A percentile compares a stretch with the other conserved stretches of the same genome.
Evolutionary conservation across 1,140 invertebrate species (phyloP).

Genomic region (Drosophila lowei): DNA sequence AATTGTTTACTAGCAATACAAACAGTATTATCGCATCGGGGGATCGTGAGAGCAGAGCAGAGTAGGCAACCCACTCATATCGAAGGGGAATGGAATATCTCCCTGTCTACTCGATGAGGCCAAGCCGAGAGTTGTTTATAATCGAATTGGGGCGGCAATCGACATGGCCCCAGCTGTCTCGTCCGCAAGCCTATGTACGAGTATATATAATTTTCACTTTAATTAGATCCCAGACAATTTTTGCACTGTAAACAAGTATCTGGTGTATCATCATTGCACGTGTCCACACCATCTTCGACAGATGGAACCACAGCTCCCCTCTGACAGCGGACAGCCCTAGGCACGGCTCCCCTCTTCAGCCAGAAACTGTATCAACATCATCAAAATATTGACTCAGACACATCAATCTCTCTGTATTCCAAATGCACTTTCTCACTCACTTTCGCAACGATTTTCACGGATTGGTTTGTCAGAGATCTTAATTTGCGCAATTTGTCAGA

Average conservation of each 20-base stretch:
- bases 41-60: slow-evolving; percentile 2
- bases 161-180: slow-evolving; percentile 23
- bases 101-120: too few relatives aligned
- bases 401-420: neutral
- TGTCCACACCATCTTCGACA: too few relatives aligned
- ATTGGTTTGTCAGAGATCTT: slow-evolving; percentile 33
- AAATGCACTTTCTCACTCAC: slow-evolving; percentile 29
- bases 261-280: neutral
- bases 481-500: slow-evolving; percentile 33
- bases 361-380: neutral
- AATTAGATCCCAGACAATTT: slow-evolving; percentile 29
- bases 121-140: too few relatives aligned
- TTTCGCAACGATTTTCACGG: slow-evolving; percentile 23
- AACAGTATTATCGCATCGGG: slow-evolving; percentile 11
- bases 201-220: slow-evolving; percentile 13
- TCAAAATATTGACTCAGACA: neutral
- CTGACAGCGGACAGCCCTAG: too few relatives aligned
- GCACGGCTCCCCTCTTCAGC: neutral
- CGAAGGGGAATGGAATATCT: too few relatives aligned
- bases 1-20: slow-evolving; percentile 38
- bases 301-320: too few relatives aligned
- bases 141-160: neutral
- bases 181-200: neutral
- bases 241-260: slow-evolving; percentile 54
- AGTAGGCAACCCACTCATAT: too few relatives aligned